Evolutionary conservation across 2,888 invertebrate species (phyloP), one percentile per base, ranked within the genome.

Genomic region (Trachelus iudaicus): DNA sequence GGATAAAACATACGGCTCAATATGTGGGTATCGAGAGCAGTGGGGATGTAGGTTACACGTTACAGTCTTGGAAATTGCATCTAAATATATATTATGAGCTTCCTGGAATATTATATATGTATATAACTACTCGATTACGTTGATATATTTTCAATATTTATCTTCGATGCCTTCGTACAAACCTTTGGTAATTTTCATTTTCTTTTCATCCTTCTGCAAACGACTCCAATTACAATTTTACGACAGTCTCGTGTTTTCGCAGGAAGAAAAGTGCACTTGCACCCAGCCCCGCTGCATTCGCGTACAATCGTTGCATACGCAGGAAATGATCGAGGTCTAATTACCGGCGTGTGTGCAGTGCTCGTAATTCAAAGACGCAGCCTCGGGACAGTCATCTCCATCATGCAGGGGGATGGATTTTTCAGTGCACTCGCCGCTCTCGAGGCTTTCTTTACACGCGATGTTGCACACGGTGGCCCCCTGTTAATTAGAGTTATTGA

Each of bases 401-500:
- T 78, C 78, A 78, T 78, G n/a, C 12, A 12, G 69, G 13, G 56
- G 56, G 23, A 56, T 15, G 56, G 2, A 56, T 56, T 56, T 56
- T 56, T 56, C 56, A 56, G 23, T 56, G 56, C 56, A 56, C 23
- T 56, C 56, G 23, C 56, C 56, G 56, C 56, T 56, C 56, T 56
- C 56, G 23, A 56, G 23, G 56, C 56, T 56, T 56, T 56, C 56
- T 56, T 23, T 56, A 56, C 56, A 56, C 56, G 56, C 56, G 23
- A 56, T 56, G 56, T 9, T 56, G 56, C 56, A 56, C 56, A 56
- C 56, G 56, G 56, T 56, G 56, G 23, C 56, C 56, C 56, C 56
- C 56, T 34, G 34, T 56, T 73, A 76, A 83, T 83, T 79, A 80
- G 77, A 79, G 69, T 85, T 82, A 83, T 84, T 82, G 81, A 84